Conservation (phyloP, 1,140 invertebrate species). For the Eciton burchellii region DNA sequence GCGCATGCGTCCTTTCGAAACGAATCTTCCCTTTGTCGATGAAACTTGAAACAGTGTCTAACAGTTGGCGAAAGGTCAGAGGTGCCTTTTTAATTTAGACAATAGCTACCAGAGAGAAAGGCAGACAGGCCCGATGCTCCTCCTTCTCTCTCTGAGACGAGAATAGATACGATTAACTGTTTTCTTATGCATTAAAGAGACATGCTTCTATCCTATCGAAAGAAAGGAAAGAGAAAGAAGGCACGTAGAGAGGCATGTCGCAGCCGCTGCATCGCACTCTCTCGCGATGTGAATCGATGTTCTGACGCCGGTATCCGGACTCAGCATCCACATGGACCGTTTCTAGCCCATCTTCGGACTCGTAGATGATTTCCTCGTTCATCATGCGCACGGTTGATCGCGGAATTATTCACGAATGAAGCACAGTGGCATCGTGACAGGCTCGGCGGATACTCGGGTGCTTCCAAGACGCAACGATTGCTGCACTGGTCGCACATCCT, state of each 20-base stretch:
- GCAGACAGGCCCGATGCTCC: not conserved
- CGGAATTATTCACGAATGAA: not conserved
- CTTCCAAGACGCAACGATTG: constrained; percentile 30
- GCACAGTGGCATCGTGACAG: not conserved
- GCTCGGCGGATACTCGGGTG: not conserved
- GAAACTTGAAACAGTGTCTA: constrained; percentile 9
- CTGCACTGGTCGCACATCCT: too few species aligned
- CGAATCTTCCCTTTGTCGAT: constrained; percentile 6
- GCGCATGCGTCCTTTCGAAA: constrained; percentile 29
- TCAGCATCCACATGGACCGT: too few species aligned
- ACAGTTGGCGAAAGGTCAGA: constrained; percentile 24
- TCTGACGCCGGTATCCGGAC: too few species aligned
- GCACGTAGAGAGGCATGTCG: too few species aligned
- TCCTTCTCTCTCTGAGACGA: not conserved
- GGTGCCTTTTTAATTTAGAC: constrained; percentile 37
- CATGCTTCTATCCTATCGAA: not conserved
- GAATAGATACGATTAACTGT: not conserved
- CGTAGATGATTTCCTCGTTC: not conserved
- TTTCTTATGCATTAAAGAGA: not conserved
- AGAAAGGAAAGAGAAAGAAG: not conserved
- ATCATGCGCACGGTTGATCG: not conserved
- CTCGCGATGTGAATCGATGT: not conserved
- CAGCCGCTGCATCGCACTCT: not conserved
- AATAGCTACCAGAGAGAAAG: not conserved
- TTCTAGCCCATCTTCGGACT: constrained; percentile 9